A percentile compares a stretch with the other conserved stretches of the same genome.
Conservation (phyloP, 1,140 invertebrate species). For the Hyles vespertilio region DNA sequence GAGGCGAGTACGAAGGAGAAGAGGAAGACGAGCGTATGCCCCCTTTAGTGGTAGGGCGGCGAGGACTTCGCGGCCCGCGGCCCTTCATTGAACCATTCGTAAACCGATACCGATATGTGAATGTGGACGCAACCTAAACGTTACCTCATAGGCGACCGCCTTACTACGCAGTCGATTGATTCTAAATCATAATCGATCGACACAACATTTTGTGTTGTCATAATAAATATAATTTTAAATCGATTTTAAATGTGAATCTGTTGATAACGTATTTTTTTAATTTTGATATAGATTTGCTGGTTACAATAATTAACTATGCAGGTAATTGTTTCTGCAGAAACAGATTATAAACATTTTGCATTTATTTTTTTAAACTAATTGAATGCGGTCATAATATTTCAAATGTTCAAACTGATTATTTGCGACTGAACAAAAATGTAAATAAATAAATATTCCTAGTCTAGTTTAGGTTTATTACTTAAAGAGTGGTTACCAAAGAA, state of each 20-base stretch:
- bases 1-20: conserved; percentile 50
- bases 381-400: conserved; percentile 12
- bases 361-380: not conserved
- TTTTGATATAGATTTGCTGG: too few species aligned
- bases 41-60: conserved; percentile 50
- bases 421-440: conserved; percentile 60
- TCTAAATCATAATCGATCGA: too few species aligned
- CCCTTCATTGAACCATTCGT: not conserved
- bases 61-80: conserved; percentile 39
- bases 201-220: too few species aligned
- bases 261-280: too few species aligned
- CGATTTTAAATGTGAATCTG: too few species aligned
- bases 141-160: too few species aligned
- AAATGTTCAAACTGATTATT: conserved; percentile 18
- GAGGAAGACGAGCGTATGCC: conserved; percentile 61
- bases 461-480: conserved; percentile 43
- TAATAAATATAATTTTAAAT: too few species aligned
- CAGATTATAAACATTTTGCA: not conserved
- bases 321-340: too few species aligned
- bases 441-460: conserved; percentile 57
- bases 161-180: too few species aligned
- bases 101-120: too few species aligned
- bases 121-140: too few species aligned
- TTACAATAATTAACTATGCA: too few species aligned
- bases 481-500: conserved; percentile 53